These are phyloP conservation scores for Bambusicola thoracicus DNA, from an alignment of 2,113 vertebrate species.

Conservation along the genomic window DNA sequence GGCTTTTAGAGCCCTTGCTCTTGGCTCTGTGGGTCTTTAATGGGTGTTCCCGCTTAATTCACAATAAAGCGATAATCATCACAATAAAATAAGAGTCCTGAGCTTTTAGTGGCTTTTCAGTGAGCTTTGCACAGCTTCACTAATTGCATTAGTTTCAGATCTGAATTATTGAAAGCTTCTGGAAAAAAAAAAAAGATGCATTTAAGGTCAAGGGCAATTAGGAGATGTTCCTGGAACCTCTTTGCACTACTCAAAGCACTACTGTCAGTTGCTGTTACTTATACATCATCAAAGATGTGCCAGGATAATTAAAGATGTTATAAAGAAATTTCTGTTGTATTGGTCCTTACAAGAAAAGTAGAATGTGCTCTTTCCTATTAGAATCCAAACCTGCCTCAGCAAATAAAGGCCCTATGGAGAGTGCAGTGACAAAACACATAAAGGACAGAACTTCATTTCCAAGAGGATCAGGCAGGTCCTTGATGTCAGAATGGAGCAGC, in stretches of 20 bases:
- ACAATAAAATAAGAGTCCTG: not conserved
- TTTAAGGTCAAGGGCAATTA: slow-evolving; percentile 25
- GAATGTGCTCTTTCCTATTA: not conserved
- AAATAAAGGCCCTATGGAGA: not conserved
- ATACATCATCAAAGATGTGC: not conserved
- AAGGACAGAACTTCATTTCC: not conserved
- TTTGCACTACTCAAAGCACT: not conserved
- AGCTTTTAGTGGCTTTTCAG: slow-evolving; percentile 2
- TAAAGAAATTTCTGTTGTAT: not conserved
- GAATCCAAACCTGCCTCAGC: not conserved
- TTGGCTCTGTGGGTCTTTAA: not conserved
- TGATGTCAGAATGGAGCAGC: not conserved
- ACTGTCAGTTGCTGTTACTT: not conserved
- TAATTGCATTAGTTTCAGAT: slow-evolving; percentile 7
- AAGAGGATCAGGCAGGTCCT: not conserved
- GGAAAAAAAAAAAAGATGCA: not conserved
- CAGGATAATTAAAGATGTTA: not conserved
- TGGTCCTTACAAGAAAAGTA: not conserved
- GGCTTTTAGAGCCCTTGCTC: not conserved
- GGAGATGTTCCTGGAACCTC: not conserved
- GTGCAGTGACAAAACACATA: not conserved
- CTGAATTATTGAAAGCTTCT: slow-evolving; percentile 20
- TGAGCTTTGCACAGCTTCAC: not conserved
- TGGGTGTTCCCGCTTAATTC: not conserved
- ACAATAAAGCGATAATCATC: not conserved